phyloP scores from a whole-genome alignment of 64 coral and sea anemone genomes.

The Stylophora pistillata region DNA sequence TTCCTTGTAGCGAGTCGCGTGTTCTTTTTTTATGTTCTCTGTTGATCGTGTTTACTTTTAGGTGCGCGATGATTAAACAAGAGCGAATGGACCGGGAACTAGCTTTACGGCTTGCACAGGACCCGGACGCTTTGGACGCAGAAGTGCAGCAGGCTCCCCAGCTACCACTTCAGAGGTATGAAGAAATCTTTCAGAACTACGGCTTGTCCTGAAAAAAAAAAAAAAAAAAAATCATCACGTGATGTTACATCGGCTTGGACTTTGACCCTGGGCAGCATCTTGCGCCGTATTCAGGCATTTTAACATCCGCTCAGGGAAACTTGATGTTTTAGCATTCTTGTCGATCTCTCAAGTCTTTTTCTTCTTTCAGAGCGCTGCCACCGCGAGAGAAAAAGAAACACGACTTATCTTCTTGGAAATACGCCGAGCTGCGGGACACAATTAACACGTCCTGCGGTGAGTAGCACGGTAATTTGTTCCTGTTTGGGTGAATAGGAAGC shows the following conservation, averaged over 20 bases:
- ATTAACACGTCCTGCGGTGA: constrained; percentile 99
- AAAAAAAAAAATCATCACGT: too few species aligned
- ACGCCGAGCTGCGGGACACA: constrained; percentile 93
- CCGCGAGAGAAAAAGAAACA: constrained; percentile 78
- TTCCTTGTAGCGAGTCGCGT: too few species aligned
- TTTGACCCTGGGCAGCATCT: not conserved
- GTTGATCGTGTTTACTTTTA: not conserved
- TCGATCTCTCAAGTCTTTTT: not conserved
- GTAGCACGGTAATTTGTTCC: not conserved
- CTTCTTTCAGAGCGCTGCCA: constrained; percentile 10
- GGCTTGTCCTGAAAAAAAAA: too few species aligned
- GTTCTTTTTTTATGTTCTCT: too few species aligned
- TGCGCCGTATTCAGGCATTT: not conserved
- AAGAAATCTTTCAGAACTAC: not conserved
- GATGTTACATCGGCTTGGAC: not conserved
- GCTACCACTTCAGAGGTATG: constrained; percentile 5
- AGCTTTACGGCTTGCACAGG: constrained; percentile 61
- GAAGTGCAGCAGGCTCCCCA: constrained; percentile 50
- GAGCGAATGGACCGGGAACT: constrained; percentile 75
- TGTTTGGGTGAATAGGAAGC: not conserved
- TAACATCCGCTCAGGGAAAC: too few species aligned
- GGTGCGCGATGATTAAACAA: constrained; percentile 68
- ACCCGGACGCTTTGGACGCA: not conserved
- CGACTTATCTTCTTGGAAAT: constrained; percentile 89
- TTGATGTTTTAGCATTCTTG: too few species aligned